Conservation (phyloP, 2,797 vertebrate species). For the Epinephelus coioides region DNA sequence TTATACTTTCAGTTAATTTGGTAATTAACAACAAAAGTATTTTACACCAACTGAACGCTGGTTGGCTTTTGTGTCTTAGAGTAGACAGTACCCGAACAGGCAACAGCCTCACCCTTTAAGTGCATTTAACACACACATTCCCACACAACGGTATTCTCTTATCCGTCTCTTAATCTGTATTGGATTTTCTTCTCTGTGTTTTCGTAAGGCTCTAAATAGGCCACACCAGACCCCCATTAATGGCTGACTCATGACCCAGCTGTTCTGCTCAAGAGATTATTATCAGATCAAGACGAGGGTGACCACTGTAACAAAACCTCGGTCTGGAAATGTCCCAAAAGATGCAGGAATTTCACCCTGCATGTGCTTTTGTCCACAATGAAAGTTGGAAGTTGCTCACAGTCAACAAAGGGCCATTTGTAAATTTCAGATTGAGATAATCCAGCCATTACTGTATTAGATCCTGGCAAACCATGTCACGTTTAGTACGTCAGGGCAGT, state of each 20-base stretch:
- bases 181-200: slow-evolving; percentile 47
- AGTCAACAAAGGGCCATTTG: slow-evolving; percentile 36
- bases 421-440: slow-evolving; percentile 25
- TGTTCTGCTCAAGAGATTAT: slow-evolving; percentile 47
- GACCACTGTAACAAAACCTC: slow-evolving; percentile 47
- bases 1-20: background rate
- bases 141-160: slow-evolving; percentile 37
- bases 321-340: slow-evolving; percentile 59
- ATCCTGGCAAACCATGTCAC: background rate
- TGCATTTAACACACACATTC: slow-evolving; percentile 47
- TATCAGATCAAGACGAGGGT: slow-evolving; percentile 59
- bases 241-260: slow-evolving; percentile 64
- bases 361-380: slow-evolving; percentile 27
- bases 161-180: slow-evolving; percentile 48
- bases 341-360: slow-evolving; percentile 34
- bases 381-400: slow-evolving; percentile 7
- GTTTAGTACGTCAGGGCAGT: slow-evolving; percentile 4
- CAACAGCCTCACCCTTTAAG: slow-evolving; percentile 17
- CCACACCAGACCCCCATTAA: slow-evolving; percentile 53
- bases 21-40: background rate
- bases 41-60: slow-evolving; percentile 4
- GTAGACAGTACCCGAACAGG: background rate
- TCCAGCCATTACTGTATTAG: slow-evolving; percentile 5
- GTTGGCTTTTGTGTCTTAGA: slow-evolving; percentile 13
- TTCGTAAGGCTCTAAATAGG: slow-evolving; percentile 56